A percentile compares a stretch with the other conserved stretches of the same genome.
phyloP scores from a whole-genome alignment of 2,797 vertebrate genomes.

The Anas flavirostris region DNA sequence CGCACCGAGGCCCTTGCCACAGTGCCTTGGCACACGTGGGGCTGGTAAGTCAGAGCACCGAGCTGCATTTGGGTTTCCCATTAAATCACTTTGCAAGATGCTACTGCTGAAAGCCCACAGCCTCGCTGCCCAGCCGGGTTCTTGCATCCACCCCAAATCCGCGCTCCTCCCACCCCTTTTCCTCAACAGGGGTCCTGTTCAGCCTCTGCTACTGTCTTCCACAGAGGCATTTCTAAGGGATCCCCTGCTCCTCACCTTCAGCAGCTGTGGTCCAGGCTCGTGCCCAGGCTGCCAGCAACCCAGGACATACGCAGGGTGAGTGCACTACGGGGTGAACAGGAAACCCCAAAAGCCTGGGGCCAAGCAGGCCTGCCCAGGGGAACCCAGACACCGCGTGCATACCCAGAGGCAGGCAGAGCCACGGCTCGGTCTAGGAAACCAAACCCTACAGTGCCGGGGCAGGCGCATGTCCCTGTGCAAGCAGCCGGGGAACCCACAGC shows the following conservation, averaged over 20 bases:
- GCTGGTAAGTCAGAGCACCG: not conserved
- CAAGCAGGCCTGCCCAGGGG: not conserved
- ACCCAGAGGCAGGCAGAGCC: not conserved
- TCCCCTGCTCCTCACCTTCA: not conserved
- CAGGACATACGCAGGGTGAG: fast-evolving
- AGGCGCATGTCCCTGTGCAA: fast-evolving
- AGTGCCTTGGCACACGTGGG: not conserved
- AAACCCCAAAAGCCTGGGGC: not conserved
- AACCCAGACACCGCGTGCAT: fast-evolving
- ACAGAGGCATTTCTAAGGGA: fast-evolving
- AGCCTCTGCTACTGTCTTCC: not conserved
- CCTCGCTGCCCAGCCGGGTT: not conserved
- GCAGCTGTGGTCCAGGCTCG: not conserved
- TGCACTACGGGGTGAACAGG: fast-evolving
- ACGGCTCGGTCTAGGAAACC: not conserved
- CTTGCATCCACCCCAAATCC: not conserved
- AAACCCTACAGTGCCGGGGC: not conserved
- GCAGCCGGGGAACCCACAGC: not conserved
- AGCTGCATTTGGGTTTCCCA: slow-evolving; percentile 30
- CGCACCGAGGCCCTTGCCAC: fast-evolving
- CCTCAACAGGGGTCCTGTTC: not conserved
- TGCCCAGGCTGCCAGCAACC: not conserved
- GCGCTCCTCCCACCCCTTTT: not conserved
- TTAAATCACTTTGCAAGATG: not conserved
- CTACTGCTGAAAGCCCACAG: not conserved